Evolutionary conservation across 2,113 vertebrate species (phyloP), one percentile per base, ranked within the genome.

Genomic region (Mormyrus lacerda): DNA sequence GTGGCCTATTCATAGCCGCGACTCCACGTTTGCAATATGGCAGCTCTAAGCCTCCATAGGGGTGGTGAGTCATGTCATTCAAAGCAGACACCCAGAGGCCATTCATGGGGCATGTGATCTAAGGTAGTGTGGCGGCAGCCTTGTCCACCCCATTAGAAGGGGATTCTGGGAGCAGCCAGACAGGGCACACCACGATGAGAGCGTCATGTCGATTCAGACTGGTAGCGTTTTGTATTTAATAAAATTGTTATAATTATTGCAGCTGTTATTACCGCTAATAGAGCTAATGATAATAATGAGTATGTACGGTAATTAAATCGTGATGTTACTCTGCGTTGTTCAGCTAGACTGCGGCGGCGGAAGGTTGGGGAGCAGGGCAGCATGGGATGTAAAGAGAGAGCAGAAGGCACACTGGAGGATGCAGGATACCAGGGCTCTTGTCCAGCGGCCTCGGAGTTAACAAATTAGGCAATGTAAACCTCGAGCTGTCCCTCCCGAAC

Each of bases 221-320:
- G 73, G 35, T 79, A 39, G 73, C 31, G 5, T 79, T 79, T 79
- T 79, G 2, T 79, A 79, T 42, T 79, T 79, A 79, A 79, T 79
- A 84, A n/a, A 45, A 84, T 24, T n/a, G 44, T 11, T 24, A 47
- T 47, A 24, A 24, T 84, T 84, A 84, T 84, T 42, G 39, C 82
- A 44, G 44, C 82, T 45, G 50, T 44, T 65, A 87, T 44, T 65
- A 45, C 39, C 24, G 44, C 21, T 87, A 87, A 61, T 65, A 87
- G 73, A 13, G 11, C 21, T 88, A 50, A 50, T 88, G 44, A 88
- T 76, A 35, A 88, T 88, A 50, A 73, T 88, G 65, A 73, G 15
- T 65, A 47, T 15, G 6, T 1, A 61, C 5, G 2, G n/a, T 45
- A 73, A 73, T 48, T 48, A 24, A 61, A 50, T 13, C 15, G 0